Percentiles rank a stretch among this genome's conserved stretches.
phyloP scores from a whole-genome alignment of 2,888 invertebrate species.

The Bhutanitis thaidina region DNA sequence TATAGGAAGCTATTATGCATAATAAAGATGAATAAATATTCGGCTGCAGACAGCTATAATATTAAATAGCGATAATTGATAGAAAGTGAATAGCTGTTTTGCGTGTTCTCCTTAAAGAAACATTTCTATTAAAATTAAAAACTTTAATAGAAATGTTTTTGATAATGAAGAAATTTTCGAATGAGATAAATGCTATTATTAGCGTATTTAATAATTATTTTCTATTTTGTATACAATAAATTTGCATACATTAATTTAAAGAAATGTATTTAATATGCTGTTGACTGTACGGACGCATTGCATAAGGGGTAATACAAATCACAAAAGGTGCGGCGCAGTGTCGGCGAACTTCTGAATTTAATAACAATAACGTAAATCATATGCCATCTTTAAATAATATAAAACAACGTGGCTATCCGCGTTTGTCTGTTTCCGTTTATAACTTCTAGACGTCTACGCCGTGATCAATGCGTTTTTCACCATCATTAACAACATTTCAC shows the following conservation, averaged over 20 bases:
- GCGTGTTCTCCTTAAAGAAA: background rate
- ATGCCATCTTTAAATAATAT: too few relatives aligned
- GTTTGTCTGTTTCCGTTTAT: too few relatives aligned
- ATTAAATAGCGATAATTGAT: slow-evolving; percentile 13
- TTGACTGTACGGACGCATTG: slow-evolving; percentile 7
- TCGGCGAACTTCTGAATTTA: slow-evolving; percentile 1
- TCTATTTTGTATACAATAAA: too few relatives aligned
- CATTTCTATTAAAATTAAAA: background rate
- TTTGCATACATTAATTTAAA: too few relatives aligned
- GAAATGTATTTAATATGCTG: background rate
- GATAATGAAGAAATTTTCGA: too few relatives aligned
- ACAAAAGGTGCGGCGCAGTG: slow-evolving; percentile 3
- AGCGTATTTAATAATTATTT: too few relatives aligned
- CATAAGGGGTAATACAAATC: slow-evolving; percentile 8
- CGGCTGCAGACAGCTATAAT: background rate
- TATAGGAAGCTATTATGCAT: slow-evolving; percentile 14
- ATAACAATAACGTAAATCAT: slow-evolving; percentile 7
- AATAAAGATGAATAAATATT: slow-evolving; percentile 12
- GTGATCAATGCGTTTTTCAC: too few relatives aligned
- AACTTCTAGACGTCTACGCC: too few relatives aligned
- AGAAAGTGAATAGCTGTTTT: slow-evolving; percentile 14
- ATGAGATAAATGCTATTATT: too few relatives aligned
- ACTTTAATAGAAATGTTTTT: too few relatives aligned
- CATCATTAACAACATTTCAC: too few relatives aligned
- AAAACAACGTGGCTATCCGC: too few relatives aligned